These are phyloP conservation scores for Pseudomyrmex dendroicus DNA, from an alignment of 1,140 invertebrate species.

Conservation along the genomic window DNA sequence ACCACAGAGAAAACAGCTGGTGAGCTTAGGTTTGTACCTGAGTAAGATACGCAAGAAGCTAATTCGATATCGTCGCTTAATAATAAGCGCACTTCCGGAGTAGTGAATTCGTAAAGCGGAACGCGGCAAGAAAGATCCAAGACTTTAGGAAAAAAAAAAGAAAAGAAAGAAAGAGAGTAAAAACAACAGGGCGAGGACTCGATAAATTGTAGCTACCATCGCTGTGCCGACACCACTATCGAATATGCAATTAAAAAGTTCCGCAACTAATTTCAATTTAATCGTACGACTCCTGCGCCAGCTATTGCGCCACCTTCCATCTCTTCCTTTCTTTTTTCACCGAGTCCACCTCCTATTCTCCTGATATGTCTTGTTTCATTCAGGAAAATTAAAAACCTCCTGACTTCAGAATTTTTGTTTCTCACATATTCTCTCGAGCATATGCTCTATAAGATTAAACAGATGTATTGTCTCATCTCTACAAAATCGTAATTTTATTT, in stretches of 20 bases:
- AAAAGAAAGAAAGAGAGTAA: background rate
- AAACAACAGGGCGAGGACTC: slow-evolving; percentile 50
- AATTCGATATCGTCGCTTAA: slow-evolving; percentile 74
- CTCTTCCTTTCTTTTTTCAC: background rate
- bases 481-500: background rate
- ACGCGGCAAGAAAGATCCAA: slow-evolving; percentile 20
- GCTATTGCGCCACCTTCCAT: slow-evolving; percentile 56
- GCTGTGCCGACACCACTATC: slow-evolving; percentile 70
- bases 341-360: slow-evolving; percentile 1
- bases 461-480: background rate
- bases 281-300: slow-evolving; percentile 71
- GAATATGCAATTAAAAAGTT: slow-evolving; percentile 84
- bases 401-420: background rate
- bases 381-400: background rate
- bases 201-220: slow-evolving; percentile 77
- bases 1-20: slow-evolving; percentile 35
- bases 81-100: slow-evolving; percentile 75
- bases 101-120: slow-evolving; percentile 72
- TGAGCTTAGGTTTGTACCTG: slow-evolving; percentile 37
- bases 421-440: background rate
- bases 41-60: slow-evolving; percentile 67
- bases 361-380: slow-evolving; percentile 30
- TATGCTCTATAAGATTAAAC: background rate
- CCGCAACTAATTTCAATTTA: slow-evolving; percentile 83
- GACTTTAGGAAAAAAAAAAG: slow-evolving; percentile 26